These are phyloP conservation scores for Tragelaphus strepsiceros DNA, from an alignment of 2,113 vertebrate genomes.

Conservation along the genomic window DNA sequence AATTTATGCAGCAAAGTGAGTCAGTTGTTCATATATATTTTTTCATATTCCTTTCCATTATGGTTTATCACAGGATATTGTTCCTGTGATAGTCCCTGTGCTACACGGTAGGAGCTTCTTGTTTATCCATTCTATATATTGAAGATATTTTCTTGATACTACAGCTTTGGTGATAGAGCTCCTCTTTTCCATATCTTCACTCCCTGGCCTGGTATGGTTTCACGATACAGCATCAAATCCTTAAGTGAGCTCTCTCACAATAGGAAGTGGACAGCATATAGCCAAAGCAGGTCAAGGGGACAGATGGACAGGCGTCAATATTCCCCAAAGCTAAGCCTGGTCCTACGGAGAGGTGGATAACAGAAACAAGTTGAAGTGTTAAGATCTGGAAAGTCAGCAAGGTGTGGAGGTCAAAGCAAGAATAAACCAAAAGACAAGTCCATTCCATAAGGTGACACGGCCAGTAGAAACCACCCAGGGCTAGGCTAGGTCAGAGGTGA, in stretches of 20 bases:
- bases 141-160: background rate
- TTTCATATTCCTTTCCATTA: background rate
- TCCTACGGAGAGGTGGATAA: background rate
- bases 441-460: background rate
- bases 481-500: background rate
- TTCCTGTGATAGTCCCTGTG: background rate
- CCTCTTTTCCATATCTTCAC: background rate
- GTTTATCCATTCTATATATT: background rate
- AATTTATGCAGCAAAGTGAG: background rate
- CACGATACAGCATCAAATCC: background rate
- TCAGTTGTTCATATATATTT: background rate
- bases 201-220: background rate
- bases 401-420: background rate
- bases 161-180: background rate
- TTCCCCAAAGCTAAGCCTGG: background rate
- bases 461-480: background rate
- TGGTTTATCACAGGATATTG: background rate
- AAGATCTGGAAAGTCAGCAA: background rate
- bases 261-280: background rate
- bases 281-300: slow-evolving; percentile 30
- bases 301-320: background rate
- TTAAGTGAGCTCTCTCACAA: slow-evolving; percentile 21
- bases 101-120: background rate
- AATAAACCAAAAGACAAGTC: background rate
- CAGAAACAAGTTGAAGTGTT: slow-evolving; percentile 15